Evolutionary conservation across 2,888 invertebrate genomes (phyloP), one percentile per base, ranked within the genome.

Genomic region (Griposia aprilina): DNA sequence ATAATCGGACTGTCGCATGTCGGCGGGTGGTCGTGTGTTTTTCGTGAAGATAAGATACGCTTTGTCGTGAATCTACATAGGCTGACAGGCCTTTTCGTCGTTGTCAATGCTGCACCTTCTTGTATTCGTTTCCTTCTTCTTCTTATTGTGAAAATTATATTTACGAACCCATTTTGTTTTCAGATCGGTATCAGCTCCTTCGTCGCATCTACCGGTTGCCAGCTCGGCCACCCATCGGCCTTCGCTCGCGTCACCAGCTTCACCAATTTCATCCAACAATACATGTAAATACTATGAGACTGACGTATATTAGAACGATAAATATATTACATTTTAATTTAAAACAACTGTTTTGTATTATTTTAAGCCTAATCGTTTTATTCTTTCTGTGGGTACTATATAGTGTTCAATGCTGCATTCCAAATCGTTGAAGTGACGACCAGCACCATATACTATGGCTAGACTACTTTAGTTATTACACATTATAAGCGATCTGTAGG

Each of bases 131-230:
- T 17, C 4, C 17, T 26, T 30, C n/a, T 17, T 45, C 0, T 59
- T 36, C n/a, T n/a, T 1, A 13, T 11, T 74, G n/a, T 30, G 13
- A 41, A 6, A 8, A 6, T 45, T 17, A n/a, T 0, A 15, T 30
- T 45, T 67, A 50, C 20, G 17, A 23, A 10, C 0, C 2, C 15
- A 0, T 50, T 80, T 50, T 30, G 17, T 17, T 87, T 81, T 8
- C 91, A 95, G 94, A 86, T 94, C n/a, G 95, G 95, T 30, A 74
- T 95, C 79, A 94, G 92, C 45, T 94, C 94, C 0, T 95, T 94
- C 82, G 94, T 92, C 2, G 93, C 94, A 0, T 10, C 15, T 0
- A 50, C 55, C 8, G 93, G 91, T 20, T 94, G 94, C 87, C 89
- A 93, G 75, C 90, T 89, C 23, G 94, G 94, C 3, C 89, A 86